Conservation (phyloP, 1,140 invertebrate genomes). For the Drosophila leontia region DNA sequence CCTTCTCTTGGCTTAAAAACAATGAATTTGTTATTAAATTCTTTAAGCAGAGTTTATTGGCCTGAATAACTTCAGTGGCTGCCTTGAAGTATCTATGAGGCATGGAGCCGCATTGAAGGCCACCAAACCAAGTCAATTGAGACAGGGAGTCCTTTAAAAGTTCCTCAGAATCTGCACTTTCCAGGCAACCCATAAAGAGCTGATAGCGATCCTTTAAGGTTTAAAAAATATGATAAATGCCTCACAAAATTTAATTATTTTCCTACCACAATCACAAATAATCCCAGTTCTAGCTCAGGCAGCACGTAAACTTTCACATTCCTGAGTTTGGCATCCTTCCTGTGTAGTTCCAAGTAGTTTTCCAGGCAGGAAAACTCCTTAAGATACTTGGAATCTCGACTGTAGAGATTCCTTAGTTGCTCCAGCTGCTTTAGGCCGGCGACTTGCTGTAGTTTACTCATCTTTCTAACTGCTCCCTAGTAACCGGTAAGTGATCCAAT, state of each 20-base stretch:
- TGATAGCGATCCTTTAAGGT: slow-evolving; percentile 39
- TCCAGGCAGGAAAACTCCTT: slow-evolving; percentile 52
- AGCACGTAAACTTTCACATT: slow-evolving; percentile 49
- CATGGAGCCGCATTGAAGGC: slow-evolving; percentile 32
- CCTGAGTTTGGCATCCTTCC: slow-evolving; percentile 1
- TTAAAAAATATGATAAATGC: background rate
- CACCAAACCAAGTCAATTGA: slow-evolving; percentile 28
- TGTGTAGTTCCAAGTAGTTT: slow-evolving; percentile 40
- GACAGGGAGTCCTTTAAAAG: slow-evolving; percentile 19
- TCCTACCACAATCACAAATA: slow-evolving; percentile 75
- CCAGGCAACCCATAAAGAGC: slow-evolving; percentile 37
- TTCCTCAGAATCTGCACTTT: background rate
- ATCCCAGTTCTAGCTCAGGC: slow-evolving; percentile 43
- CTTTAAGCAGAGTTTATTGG: background rate
- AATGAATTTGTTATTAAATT: background rate
- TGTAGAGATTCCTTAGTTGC: slow-evolving; percentile 23
- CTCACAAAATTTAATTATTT: too few species aligned
- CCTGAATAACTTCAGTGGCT: slow-evolving; percentile 4
- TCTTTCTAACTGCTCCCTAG: slow-evolving; percentile 20
- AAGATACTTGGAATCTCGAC: slow-evolving; percentile 45
- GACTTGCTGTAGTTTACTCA: slow-evolving; percentile 34
- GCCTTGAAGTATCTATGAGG: slow-evolving; percentile 7
- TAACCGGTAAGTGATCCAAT: slow-evolving; percentile 3
- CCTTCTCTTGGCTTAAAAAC: slow-evolving; percentile 17
- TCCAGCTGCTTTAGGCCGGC: slow-evolving; percentile 22